Base-by-base conservation (phyloP, 1,140 invertebrate genomes). In the Hypsibius dujardini region DNA sequence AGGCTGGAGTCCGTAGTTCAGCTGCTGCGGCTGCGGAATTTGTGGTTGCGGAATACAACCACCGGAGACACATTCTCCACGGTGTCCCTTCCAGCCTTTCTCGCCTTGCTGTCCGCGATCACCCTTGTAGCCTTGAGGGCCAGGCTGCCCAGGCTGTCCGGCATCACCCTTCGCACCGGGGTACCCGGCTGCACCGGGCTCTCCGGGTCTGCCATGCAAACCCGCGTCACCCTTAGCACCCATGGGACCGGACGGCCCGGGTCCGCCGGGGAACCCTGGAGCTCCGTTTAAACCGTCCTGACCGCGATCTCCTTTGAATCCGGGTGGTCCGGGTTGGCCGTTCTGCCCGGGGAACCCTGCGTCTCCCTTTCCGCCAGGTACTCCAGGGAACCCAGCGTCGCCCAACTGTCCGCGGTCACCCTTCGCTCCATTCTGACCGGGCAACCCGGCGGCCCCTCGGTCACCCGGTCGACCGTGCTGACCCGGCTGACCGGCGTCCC, bases 401-500 rank as follows among this genome's bases (percentile, higher is more conserved):
- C 28, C 28, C 28, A 28, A 28, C 28, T 28, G 28, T 28, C 28
- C 28, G 28, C 28, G 28, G 28, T 28, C 28, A 28, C 28, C 28
- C 28, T 28, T 28, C 28, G 28, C 28, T 28, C 28, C 28, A 28
- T 28, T 28, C 28, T 28, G 28, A 28, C 28, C 28, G 28, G 28
- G 28, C 28, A 28, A 28, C 28, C 86, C 86, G 47, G 75, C 72
- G 71, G 72, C 28, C 40, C 76, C 76, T 40, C 73, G 72, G 1
- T 75, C 56, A 47, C 79, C 79, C 47, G 75, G 70, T 40, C 47
- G 40, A 46, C 74, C 74, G 46, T 74, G 76, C 42, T 77, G n/a
- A 1, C 78, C 75, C 72, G 72, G 72, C 14, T 74, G 74, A 46
- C 79, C 79, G 69, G 78, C 74, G 14, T 73, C 67, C 45, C 76